Conservation (phyloP, 2,797 vertebrate genomes). For the Lemur catta region DNA sequence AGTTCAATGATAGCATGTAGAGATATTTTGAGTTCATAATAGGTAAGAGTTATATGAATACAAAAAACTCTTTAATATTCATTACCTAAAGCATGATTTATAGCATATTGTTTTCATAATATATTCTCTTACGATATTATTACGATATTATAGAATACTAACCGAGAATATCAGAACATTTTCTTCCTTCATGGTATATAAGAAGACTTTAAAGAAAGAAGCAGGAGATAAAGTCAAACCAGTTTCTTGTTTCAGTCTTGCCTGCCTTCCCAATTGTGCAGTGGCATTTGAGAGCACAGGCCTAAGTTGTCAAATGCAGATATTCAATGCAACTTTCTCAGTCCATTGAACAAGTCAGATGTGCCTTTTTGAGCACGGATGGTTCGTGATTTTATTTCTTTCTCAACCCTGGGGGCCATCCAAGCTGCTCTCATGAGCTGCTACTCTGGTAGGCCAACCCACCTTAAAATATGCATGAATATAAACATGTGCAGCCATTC, state of each 20-base stretch:
- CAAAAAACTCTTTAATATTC: not conserved
- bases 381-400: conserved; percentile 61
- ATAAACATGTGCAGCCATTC: not conserved
- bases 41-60: not conserved
- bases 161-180: not conserved
- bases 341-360: conserved; percentile 50
- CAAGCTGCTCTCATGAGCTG: not conserved
- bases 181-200: not conserved
- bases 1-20: not conserved
- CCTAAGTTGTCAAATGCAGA: conserved; percentile 65
- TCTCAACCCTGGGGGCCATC: not conserved
- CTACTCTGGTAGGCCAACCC: not conserved
- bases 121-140: not conserved
- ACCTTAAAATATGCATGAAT: not conserved
- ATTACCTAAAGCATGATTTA: not conserved
- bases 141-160: not conserved
- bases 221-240: not conserved
- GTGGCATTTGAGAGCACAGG: conserved; percentile 44
- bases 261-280: conserved; percentile 52
- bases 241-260: conserved; percentile 44
- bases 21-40: not conserved
- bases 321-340: conserved; percentile 48
- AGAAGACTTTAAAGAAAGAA: conserved; percentile 41
- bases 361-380: conserved; percentile 27
- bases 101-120: not conserved